Evolutionary conservation across 2,113 vertebrate genomes (phyloP), one percentile per base, ranked within the genome.

Genomic region (Lota lota): DNA sequence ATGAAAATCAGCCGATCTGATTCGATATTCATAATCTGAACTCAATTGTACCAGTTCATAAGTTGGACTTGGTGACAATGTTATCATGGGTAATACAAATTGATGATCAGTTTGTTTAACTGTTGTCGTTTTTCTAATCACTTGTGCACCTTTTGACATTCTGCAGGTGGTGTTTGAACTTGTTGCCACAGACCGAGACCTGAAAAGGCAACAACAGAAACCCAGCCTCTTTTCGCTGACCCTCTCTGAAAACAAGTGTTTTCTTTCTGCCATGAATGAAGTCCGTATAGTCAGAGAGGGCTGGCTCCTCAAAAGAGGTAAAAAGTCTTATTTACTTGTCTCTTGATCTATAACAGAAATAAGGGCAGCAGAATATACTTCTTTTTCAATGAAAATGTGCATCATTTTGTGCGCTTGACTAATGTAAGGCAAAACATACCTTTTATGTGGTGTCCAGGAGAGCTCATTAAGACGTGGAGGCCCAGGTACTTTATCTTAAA

Each of bases 401-500:
- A 47, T 10, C 8, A 12, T 47, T 47, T 47, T 47, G 40, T 47
- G 40, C 53, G 16, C 7, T 5, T 56, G 0, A 18, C 10, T 56
- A 56, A 11, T 68, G 40, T 47, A 11, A 15, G n/a, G 63, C 24
- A 68, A 17, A 22, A 50, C 6, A 24, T 0, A 2, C 1, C 0
- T 17, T 24, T 51, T 58, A 54, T 76, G 63, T 72, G 63, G 18
- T 69, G 14, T 47, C 47, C 80, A 95, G 95, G 95, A 51, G 95
- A 97, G 82, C 96, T 95, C 80, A 97, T 97, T 69, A 97, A 96
- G 78, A 97, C 95, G 0, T 95, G 95, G 95, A 88, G 95, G 10
- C 93, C 95, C 0, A 88, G 95, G 0, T 97, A 95, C 73, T 97
- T 97, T 79, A 93, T 96, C 19, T 76, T 97, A 69, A 96, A 97